Conservation (phyloP, 2,797 vertebrate species). For the Pseudotriccus pelzelni region DNA sequence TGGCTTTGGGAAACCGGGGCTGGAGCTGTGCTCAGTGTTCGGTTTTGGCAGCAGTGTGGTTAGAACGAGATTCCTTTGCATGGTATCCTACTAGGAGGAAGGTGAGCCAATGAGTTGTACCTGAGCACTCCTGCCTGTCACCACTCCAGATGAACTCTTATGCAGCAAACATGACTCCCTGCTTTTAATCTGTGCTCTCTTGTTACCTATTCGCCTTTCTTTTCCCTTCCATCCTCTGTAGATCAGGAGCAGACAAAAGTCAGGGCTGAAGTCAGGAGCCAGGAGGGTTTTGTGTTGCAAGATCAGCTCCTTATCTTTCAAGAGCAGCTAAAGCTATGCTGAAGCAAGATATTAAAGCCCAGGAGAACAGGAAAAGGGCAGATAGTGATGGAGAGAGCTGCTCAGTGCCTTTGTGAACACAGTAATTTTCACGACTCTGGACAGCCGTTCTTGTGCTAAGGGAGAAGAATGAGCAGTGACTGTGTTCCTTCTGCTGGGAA, state of each 20-base stretch:
- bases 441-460: not conserved
- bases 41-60: not conserved
- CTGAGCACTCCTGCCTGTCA: not conserved
- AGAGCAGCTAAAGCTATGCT: not conserved
- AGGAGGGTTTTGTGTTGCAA: not conserved
- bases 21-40: not conserved
- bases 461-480: not conserved
- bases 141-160: fast-evolving
- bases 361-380: not conserved
- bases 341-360: not conserved
- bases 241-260: not conserved
- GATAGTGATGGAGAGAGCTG: not conserved
- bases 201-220: not conserved
- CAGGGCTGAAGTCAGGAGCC: not conserved
- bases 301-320: not conserved
- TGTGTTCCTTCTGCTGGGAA: not conserved
- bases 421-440: not conserved
- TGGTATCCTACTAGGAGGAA: not conserved
- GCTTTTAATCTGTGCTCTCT: not conserved
- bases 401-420: not conserved
- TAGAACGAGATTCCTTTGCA: not conserved
- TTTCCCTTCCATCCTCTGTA: not conserved
- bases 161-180: fast-evolving
- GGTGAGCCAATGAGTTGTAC: not conserved
- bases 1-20: not conserved